A percentile compares a stretch with the other conserved stretches of the same genome.
Evolutionary conservation across 2,888 invertebrate species (phyloP).

Genomic region (Amphipoea oculea): DNA sequence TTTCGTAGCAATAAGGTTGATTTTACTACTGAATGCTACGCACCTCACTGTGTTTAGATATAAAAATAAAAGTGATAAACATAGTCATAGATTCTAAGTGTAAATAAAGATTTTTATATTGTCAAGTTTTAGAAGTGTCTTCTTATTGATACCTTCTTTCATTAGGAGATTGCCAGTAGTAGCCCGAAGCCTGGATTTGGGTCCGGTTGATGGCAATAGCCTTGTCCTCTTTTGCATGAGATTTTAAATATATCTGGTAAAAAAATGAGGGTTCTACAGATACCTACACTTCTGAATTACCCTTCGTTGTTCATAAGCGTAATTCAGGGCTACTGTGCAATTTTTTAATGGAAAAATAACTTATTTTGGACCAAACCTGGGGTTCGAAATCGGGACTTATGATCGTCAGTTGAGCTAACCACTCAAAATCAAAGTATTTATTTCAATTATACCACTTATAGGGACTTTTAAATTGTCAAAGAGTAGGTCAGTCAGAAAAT

Average conservation of each 20-base stretch:
- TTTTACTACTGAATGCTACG: not conserved
- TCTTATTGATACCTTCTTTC: not conserved
- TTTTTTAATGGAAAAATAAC: not conserved
- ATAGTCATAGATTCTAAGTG: conserved; percentile 36
- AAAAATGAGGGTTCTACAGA: not conserved
- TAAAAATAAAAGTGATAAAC: conserved; percentile 30
- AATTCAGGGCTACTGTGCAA: not conserved
- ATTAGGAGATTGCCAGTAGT: too few species aligned
- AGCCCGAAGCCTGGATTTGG: not conserved
- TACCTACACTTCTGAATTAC: not conserved
- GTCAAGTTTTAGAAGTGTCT: not conserved
- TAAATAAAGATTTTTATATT: conserved; percentile 46
- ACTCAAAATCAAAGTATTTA: not conserved
- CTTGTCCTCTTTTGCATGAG: not conserved
- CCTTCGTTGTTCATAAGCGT: not conserved
- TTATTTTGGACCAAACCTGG: not conserved
- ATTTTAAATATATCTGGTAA: too few species aligned
- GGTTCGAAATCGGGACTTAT: not conserved
- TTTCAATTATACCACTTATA: too few species aligned
- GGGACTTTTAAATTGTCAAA: too few species aligned
- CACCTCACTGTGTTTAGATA: not conserved
- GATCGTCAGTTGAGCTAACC: not conserved
- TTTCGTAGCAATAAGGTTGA: not conserved
- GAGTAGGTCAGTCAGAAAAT: too few species aligned
- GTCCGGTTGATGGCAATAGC: not conserved